Evolutionary conservation across 2,888 invertebrate genomes (phyloP).

Genomic region (Neria commutata): DNA sequence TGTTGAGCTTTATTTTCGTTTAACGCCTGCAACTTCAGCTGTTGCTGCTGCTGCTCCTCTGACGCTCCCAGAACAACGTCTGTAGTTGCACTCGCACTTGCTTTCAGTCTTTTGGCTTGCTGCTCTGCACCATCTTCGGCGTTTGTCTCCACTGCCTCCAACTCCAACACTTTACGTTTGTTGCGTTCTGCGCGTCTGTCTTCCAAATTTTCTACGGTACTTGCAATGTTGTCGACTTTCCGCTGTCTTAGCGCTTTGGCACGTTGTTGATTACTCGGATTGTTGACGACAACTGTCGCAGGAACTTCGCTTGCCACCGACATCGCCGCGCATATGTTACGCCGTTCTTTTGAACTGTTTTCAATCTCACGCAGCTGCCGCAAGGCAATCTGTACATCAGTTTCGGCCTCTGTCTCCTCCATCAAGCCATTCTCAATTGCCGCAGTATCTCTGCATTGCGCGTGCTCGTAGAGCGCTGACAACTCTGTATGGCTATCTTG

Average conservation of each 20-base stretch:
- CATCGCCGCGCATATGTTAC: background rate
- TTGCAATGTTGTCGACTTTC: background rate
- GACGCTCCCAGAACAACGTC: too few species aligned
- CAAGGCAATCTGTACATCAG: background rate
- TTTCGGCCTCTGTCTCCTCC: too few species aligned
- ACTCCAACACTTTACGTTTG: background rate
- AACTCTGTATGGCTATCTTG: too few species aligned
- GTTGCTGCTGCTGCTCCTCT: too few species aligned
- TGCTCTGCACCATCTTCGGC: background rate
- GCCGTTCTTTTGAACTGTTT: background rate
- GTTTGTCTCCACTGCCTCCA: background rate
- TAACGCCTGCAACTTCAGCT: too few species aligned
- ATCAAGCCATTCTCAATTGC: too few species aligned
- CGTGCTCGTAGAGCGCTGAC: too few species aligned
- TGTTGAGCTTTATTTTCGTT: too few species aligned
- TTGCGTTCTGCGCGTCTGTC: conserved; percentile 1
- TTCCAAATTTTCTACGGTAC: background rate
- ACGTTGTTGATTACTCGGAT: background rate
- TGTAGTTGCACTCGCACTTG: too few species aligned
- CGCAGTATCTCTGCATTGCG: too few species aligned
- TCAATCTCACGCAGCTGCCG: background rate
- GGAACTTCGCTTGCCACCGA: too few species aligned
- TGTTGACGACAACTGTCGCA: too few species aligned
- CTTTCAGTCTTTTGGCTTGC: background rate
- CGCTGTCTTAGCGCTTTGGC: background rate